These are phyloP conservation scores for Epistrophella euchroma DNA, from an alignment of 2,888 invertebrate species.

Conservation along the genomic window DNA sequence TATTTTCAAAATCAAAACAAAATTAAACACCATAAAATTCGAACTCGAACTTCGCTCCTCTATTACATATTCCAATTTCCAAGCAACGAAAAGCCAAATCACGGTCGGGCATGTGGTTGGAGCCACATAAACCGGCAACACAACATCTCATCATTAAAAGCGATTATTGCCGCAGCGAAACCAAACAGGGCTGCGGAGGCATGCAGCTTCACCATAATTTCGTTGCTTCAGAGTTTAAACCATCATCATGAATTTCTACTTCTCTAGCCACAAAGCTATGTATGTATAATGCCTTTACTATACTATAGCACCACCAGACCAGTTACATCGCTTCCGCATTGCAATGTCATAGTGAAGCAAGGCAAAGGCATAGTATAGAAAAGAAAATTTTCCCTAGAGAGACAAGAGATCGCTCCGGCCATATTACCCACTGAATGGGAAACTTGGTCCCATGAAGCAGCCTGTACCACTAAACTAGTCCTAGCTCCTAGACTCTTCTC, in stretches of 20 bases:
- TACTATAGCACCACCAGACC: conserved; percentile 18
- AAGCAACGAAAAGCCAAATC: conserved; percentile 59
- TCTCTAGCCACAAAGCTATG: conserved; percentile 1
- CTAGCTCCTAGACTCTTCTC: conserved; percentile 45
- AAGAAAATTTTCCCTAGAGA: conserved; percentile 65
- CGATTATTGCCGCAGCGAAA: conserved; percentile 49
- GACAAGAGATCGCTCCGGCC: conserved; percentile 27
- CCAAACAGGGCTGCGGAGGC: conserved; percentile 44
- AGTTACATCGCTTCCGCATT: conserved; percentile 72
- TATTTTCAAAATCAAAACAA: conserved; percentile 56
- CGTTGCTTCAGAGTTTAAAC: conserved; percentile 33
- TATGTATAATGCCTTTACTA: not conserved
- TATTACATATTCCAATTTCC: conserved; percentile 60
- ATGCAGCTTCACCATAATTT: conserved; percentile 10
- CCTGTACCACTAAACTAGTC: conserved; percentile 56
- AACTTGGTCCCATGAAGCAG: conserved; percentile 22
- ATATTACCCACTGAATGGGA: conserved; percentile 70
- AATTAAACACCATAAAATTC: conserved; percentile 64
- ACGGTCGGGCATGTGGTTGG: conserved; percentile 50
- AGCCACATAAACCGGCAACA: conserved; percentile 56
- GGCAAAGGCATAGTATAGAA: conserved; percentile 70
- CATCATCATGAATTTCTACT: conserved; percentile 41
- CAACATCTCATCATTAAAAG: conserved; percentile 43
- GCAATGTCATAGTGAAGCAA: conserved; percentile 75
- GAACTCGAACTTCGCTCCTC: conserved; percentile 73